A percentile compares a stretch with the other conserved stretches of the same genome.
Conservation (phyloP, 2,797 vertebrate species). For the Aselliscus stoliczkanus region DNA sequence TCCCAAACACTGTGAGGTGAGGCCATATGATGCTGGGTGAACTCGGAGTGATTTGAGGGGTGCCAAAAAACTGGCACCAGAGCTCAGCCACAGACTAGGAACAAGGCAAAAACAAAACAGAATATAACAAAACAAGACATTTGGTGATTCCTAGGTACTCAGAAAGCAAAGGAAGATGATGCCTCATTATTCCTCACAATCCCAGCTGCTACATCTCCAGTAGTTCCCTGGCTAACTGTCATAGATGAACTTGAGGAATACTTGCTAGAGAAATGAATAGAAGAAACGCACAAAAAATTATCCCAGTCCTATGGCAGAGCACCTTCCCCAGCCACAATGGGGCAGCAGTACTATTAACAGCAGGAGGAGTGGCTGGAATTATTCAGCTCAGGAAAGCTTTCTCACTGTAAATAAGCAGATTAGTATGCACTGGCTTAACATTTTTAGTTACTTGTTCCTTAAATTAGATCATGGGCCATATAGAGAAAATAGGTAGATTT, state of each 20-base stretch:
- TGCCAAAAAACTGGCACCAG: neutral
- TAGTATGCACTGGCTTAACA: constrained; percentile 1
- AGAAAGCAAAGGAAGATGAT: constrained; percentile 6
- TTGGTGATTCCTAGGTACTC: neutral
- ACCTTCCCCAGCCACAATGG: neutral
- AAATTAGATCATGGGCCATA: constrained; percentile 38
- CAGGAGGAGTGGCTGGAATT: constrained; percentile 7
- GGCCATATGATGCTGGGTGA: neutral
- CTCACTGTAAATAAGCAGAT: constrained; percentile 25
- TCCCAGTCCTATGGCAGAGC: neutral
- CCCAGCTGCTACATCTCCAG: neutral
- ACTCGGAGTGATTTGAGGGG: neutral
- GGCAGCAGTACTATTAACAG: neutral
- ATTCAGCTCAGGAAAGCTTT: constrained; percentile 10
- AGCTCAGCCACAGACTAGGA: neutral
- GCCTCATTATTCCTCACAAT: neutral
- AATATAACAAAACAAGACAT: constrained; percentile 2
- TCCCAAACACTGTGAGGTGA: neutral
- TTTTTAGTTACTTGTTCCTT: constrained; percentile 41
- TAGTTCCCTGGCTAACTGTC: neutral
- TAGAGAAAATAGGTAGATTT: neutral
- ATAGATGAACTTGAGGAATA: neutral
- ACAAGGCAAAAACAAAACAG: neutral
- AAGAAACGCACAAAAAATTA: neutral
- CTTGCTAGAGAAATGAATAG: neutral